Evolutionary conservation across 1,140 invertebrate species (phyloP), one percentile per base, ranked within the genome.

Genomic region (Zaprionus taronus): DNA sequence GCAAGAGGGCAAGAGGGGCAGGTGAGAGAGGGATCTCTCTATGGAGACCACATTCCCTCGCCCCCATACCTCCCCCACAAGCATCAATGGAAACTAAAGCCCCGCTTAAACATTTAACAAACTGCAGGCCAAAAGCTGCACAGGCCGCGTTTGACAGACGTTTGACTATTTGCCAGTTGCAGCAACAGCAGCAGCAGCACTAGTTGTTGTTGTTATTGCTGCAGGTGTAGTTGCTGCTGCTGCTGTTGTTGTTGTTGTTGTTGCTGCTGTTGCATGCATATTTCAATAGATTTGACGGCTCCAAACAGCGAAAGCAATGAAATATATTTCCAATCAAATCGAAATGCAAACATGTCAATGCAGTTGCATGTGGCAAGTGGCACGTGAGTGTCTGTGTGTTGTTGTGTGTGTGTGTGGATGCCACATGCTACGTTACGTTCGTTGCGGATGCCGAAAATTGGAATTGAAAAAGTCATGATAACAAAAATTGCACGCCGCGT

Each of bases 261-360:
- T 22, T 44, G 53, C 24, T 57, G 53, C 22, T 69, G 47, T 71
- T 66, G 61, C 72, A 72, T 87, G 73, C 77, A 87, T 87, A 83
- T 83, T 87, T 53, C 53, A 82, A 73, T 78, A 77, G 74, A 72
- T 83, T 71, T 76, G 73, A 81, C 68, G 78, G 80, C 84, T 65
- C 49, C 31, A 66, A 64, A 64, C 66, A 51, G 31, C 47, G 51
- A 70, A 75, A 60, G 60, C 62, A 81, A 87, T 87, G 81, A 87
- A 87, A 87, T 89, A 83, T 89, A 87, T 87, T 89, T 87, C 79
- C 84, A 83, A 87, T 87, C 84, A 87, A 89, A 89, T 89, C 89
- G 84, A 89, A 87, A 87, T 89, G 84, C 83, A 89, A 89, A 87
- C 80, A 87, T 80, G 77, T 79, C 62, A 36, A 78, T 74, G 62